phyloP scores from a whole-genome alignment of 2,888 invertebrate genomes.

The Calameuta filiformis region DNA sequence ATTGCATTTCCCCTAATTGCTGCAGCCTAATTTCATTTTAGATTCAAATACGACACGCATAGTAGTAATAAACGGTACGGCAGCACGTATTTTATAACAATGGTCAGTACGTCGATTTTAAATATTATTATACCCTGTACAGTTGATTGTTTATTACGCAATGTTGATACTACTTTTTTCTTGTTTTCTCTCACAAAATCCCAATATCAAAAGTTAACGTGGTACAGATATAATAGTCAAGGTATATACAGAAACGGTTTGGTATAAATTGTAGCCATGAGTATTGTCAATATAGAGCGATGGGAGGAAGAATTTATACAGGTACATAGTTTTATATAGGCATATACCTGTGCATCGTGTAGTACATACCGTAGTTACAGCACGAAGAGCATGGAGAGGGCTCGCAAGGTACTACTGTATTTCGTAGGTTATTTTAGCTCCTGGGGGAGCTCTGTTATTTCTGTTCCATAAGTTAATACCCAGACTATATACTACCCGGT shows the following conservation, averaged over 20 bases:
- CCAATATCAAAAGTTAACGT: background rate
- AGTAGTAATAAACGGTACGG: background rate
- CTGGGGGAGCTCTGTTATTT: conserved; percentile 49
- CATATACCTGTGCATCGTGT: background rate
- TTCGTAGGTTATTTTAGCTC: conserved; percentile 47
- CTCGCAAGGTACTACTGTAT: background rate
- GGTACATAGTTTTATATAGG: background rate
- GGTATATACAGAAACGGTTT: background rate
- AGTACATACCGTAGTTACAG: background rate
- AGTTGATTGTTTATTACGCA: background rate
- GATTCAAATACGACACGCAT: background rate
- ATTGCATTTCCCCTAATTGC: background rate
- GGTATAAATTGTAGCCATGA: background rate
- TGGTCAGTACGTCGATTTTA: background rate
- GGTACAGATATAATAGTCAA: background rate
- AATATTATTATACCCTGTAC: background rate
- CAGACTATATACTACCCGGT: conserved; percentile 25
- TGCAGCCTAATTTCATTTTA: background rate
- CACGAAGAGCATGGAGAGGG: background rate
- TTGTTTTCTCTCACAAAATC: background rate
- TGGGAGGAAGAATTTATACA: background rate
- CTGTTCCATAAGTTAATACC: conserved; percentile 52
- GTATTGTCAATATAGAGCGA: background rate
- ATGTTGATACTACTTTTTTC: background rate
- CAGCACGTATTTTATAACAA: background rate